phyloP scores from a whole-genome alignment of 2,888 invertebrate species.

The Synergus japonicus region DNA sequence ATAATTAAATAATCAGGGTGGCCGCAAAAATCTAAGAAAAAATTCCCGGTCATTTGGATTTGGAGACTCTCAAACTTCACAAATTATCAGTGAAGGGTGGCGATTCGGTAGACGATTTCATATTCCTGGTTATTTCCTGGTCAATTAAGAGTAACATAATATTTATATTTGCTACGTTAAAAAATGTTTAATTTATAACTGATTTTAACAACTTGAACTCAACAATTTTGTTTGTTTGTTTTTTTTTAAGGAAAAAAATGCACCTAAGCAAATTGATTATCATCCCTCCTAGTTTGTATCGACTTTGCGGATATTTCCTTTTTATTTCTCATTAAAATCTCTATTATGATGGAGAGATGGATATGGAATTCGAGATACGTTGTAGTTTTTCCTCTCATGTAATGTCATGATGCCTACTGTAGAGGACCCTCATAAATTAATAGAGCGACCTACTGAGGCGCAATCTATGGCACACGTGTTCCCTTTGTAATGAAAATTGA shows the following conservation, averaged over 20 bases:
- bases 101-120: too few species aligned
- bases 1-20: too few species aligned
- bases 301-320: neutral
- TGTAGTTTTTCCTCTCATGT: slow-evolving; percentile 2
- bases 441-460: slow-evolving; percentile 58
- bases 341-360: neutral
- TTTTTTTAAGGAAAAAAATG: neutral
- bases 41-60: too few species aligned
- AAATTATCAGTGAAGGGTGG: too few species aligned
- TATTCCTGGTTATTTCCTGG: too few species aligned
- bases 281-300: neutral
- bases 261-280: neutral
- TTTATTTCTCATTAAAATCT: neutral
- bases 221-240: too few species aligned
- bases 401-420: neutral
- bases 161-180: too few species aligned
- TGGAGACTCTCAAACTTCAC: too few species aligned
- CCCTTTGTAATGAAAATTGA: slow-evolving; percentile 65
- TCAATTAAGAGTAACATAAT: too few species aligned
- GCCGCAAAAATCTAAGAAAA: too few species aligned
- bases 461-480: slow-evolving; percentile 60
- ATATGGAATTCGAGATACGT: neutral
- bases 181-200: too few species aligned
- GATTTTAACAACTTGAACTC: too few species aligned
- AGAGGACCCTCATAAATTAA: slow-evolving; percentile 51